Conservation (phyloP, 2,888 invertebrate genomes). For the Abscondita cerata region DNA sequence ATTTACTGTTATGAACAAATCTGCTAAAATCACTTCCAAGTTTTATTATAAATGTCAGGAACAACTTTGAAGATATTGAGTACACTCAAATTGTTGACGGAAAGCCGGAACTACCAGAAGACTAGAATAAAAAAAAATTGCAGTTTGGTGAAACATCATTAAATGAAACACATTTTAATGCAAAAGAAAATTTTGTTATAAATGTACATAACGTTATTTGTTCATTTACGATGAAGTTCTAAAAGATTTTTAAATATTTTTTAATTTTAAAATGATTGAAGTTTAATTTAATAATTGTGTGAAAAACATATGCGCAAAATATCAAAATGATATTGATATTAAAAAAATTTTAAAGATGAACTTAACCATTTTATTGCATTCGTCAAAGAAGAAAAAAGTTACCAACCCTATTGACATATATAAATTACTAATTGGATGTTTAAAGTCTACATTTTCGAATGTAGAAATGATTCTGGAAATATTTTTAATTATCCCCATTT, state of each 20-base stretch:
- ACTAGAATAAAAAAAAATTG: constrained; percentile 7
- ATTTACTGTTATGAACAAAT: too few relatives aligned
- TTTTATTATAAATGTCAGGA: constrained; percentile 3
- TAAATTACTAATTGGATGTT: constrained; percentile 7
- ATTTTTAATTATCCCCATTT: constrained; percentile 9
- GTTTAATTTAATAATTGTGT: too few relatives aligned
- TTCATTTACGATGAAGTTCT: too few relatives aligned
- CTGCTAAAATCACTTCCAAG: too few relatives aligned
- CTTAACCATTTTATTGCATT: too few relatives aligned
- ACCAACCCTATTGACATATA: too few relatives aligned
- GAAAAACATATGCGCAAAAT: too few relatives aligned
- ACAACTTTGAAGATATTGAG: constrained; percentile 15
- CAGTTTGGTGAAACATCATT: constrained; percentile 2
- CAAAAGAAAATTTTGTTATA: background rate
- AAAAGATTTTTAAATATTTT: constrained; percentile 11
- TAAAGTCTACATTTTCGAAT: constrained; percentile 1
- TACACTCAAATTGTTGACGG: constrained; percentile 4
- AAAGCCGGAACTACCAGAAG: constrained; percentile 7
- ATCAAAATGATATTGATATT: too few relatives aligned
- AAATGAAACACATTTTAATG: background rate
- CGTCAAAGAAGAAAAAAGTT: too few relatives aligned
- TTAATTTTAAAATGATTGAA: background rate
- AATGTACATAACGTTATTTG: constrained; percentile 8
- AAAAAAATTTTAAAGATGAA: background rate
- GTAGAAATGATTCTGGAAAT: too few relatives aligned